phyloP scores from a whole-genome alignment of 2,797 vertebrate species.

The Pipistrellus pipistrellus region DNA sequence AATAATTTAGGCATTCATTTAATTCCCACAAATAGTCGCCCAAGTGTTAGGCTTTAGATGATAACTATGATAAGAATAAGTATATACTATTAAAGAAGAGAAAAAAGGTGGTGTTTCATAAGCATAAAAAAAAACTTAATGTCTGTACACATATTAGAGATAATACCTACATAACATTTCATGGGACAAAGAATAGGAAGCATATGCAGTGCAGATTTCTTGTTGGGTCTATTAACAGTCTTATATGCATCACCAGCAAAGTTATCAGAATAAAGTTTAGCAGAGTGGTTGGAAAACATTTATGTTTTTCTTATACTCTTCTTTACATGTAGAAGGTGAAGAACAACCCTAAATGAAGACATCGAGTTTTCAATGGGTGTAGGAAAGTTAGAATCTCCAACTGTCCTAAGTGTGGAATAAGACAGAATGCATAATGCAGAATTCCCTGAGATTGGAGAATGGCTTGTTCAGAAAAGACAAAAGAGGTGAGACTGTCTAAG shows the following conservation, averaged over 20 bases:
- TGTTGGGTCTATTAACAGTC: background rate
- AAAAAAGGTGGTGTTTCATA: background rate
- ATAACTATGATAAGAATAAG: background rate
- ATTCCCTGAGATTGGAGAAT: background rate
- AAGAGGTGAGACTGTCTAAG: background rate
- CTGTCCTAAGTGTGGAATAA: background rate
- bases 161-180: background rate
- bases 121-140: background rate
- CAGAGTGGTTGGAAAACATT: background rate
- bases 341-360: background rate
- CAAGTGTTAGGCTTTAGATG: background rate
- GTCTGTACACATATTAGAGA: background rate
- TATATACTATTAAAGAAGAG: background rate
- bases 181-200: background rate
- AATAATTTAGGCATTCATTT: background rate
- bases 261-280: background rate
- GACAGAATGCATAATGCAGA: background rate
- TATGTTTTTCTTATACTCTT: background rate
- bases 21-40: background rate
- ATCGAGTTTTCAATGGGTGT: background rate
- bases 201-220: background rate
- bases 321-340: background rate
- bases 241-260: background rate
- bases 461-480: background rate
- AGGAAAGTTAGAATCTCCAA: background rate